Conservation (phyloP, 2,888 invertebrate genomes). For the Agriotes lineatus region DNA sequence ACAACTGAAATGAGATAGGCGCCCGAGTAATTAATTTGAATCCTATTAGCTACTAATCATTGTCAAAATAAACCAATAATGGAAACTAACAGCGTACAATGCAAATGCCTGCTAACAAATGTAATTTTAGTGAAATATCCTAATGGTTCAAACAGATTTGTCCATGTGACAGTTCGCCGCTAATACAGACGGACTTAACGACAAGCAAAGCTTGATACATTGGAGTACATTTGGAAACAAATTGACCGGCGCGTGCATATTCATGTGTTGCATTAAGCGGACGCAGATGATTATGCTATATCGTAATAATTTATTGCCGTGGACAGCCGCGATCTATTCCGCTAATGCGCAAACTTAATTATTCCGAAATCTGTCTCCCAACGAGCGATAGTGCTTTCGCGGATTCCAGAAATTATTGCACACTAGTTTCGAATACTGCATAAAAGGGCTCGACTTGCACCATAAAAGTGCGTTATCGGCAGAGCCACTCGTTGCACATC, state of each 20-base stretch:
- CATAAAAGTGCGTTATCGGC: constrained; percentile 42
- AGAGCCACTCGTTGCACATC: constrained; percentile 52
- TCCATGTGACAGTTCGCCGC: constrained; percentile 61
- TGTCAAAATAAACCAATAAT: constrained; percentile 44
- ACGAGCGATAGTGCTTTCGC: not conserved
- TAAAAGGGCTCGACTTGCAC: constrained; percentile 1
- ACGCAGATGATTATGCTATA: constrained; percentile 49
- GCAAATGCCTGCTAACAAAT: constrained; percentile 63
- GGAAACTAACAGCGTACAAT: constrained; percentile 36
- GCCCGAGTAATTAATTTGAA: constrained; percentile 35
- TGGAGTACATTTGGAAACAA: constrained; percentile 61
- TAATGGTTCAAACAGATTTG: constrained; percentile 65
- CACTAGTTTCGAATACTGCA: not conserved
- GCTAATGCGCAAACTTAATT: constrained; percentile 31
- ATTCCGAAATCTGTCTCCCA: constrained; percentile 20
- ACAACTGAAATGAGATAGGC: constrained; percentile 21
- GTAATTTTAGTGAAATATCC: constrained; percentile 64
- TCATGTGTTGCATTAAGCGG: constrained; percentile 53
- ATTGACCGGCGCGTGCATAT: constrained; percentile 56
- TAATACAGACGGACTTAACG: constrained; percentile 64
- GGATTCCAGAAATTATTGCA: not conserved
- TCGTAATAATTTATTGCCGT: constrained; percentile 41
- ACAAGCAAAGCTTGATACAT: constrained; percentile 64
- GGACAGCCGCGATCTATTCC: constrained; percentile 28
- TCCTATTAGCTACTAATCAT: constrained; percentile 41